Percentiles rank a stretch among this genome's conserved stretches.
These are phyloP conservation scores for Quadriops clusia DNA, from an alignment of 2,888 invertebrate genomes.

Conservation along the genomic window DNA sequence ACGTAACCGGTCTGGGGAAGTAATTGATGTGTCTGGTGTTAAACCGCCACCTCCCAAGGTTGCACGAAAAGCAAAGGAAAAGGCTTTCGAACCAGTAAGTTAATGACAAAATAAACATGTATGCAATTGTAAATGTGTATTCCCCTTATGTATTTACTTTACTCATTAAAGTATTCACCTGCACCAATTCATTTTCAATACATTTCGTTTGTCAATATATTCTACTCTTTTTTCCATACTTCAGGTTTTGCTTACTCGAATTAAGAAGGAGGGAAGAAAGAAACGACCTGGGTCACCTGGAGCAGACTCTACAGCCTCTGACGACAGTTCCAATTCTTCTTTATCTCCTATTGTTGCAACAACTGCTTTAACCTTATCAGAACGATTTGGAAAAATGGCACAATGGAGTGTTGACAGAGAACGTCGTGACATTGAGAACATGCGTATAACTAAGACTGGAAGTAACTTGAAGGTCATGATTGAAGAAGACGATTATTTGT, in stretches of 20 bases:
- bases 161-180: too few relatives aligned
- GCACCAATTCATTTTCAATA: too few relatives aligned
- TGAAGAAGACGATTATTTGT: slow-evolving; percentile 45
- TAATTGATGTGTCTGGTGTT: slow-evolving; percentile 34
- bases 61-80: slow-evolving; percentile 37
- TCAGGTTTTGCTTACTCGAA: slow-evolving; percentile 31
- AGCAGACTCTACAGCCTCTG: slow-evolving; percentile 46
- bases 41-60: slow-evolving; percentile 39
- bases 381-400: slow-evolving; percentile 84
- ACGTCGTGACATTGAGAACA: slow-evolving; percentile 73
- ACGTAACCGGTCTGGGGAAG: slow-evolving; percentile 39
- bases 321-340: slow-evolving; percentile 46
- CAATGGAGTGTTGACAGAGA: slow-evolving; percentile 72
- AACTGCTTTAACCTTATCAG: slow-evolving; percentile 62
- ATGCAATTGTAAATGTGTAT: background rate
- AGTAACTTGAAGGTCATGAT: slow-evolving; percentile 68
- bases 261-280: slow-evolving; percentile 34
- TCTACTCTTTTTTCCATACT: slow-evolving; percentile 4
- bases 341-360: slow-evolving; percentile 50
- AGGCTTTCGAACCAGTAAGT: slow-evolving; percentile 34
- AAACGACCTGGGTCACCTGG: slow-evolving; percentile 37
- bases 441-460: slow-evolving; percentile 70
- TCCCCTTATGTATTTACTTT: background rate
- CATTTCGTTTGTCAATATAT: background rate
- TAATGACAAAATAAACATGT: too few relatives aligned